Evolutionary conservation across 1,140 invertebrate species (phyloP), one percentile per base, ranked within the genome.

Genomic region (Meloidogyne exigua): DNA sequence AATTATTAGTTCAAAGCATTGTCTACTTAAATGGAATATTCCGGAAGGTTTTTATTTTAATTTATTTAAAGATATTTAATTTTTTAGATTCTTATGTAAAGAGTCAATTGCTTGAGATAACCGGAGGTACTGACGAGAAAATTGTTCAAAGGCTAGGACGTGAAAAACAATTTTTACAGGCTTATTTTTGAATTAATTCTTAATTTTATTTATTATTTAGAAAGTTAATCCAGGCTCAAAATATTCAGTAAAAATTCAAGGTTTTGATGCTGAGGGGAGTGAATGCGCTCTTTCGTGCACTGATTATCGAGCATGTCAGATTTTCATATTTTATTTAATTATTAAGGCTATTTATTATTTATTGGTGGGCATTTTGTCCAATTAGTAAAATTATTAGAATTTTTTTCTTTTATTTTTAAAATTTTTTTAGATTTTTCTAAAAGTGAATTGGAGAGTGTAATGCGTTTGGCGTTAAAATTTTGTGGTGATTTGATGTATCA

Each of bases 401-500:
- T 3, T 32, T 3, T 3, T 3, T 32, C 2, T 32, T 32, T 32
- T 32, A 32, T 32, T 2, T 32, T 32, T n/a, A n/a, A n/a, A n/a
- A n/a, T 39, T 5, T 71, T 12, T 18, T 4, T 26, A 75, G 74
- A 26, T 23, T 75, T 75, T 57, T 75, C 74, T 15, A 23, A 12
- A 21, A 21, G 32, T 10, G 74, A 75, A 69, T 15, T 75, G 71
- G 25, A 39, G 25, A 10, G 10, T 2, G 25, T 75, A 23, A 57
- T 32, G 44, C 1, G 13, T n/a, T 63, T 63, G n/a, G 74, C 74
- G 9, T 36, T 7, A 28, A 26, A 25, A 26, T 75, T 42, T 76
- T 23, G 36, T 62, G 74, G 63, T 21, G 70, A 75, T 10, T 21
- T 44, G 26, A 75, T 75, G 74, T 74, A 75, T 32, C 74, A 49